These are phyloP conservation scores for Blera fallax DNA, from an alignment of 2,888 invertebrate species.

Conservation along the genomic window DNA sequence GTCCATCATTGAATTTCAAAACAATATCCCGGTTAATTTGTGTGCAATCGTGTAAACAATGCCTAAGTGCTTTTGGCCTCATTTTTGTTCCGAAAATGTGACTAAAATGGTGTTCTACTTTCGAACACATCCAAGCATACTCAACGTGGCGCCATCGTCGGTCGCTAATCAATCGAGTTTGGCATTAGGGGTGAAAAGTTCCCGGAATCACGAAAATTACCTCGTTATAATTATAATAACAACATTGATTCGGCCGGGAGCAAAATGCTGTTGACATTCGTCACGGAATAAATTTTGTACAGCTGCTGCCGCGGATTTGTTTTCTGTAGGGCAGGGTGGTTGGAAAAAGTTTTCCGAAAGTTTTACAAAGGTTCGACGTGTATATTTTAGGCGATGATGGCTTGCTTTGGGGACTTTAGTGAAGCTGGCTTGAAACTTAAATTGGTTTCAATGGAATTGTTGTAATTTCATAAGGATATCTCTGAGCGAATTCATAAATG, in stretches of 20 bases:
- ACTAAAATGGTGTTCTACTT: background rate
- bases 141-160: background rate
- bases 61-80: background rate
- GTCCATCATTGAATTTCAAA: conserved; percentile 27
- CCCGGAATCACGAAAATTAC: conserved; percentile 29
- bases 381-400: conserved; percentile 29
- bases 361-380: conserved; percentile 9
- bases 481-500: background rate
- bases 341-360: background rate
- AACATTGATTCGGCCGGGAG: conserved; percentile 4
- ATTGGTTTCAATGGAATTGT: background rate
- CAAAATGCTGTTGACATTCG: conserved; percentile 42
- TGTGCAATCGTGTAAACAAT: conserved; percentile 18
- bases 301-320: conserved; percentile 30
- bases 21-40: conserved; percentile 9
- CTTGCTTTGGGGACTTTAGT: conserved; percentile 9
- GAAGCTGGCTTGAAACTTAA: conserved; percentile 16
- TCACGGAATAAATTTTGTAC: conserved; percentile 51
- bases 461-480: background rate
- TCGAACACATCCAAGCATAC: conserved; percentile 19
- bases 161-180: conserved; percentile 4
- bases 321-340: background rate
- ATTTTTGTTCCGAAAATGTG: background rate
- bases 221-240: conserved; percentile 42
- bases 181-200: background rate